These are phyloP conservation scores for Brachyistius frenatus DNA, from an alignment of 2,113 vertebrate genomes.

Conservation along the genomic window DNA sequence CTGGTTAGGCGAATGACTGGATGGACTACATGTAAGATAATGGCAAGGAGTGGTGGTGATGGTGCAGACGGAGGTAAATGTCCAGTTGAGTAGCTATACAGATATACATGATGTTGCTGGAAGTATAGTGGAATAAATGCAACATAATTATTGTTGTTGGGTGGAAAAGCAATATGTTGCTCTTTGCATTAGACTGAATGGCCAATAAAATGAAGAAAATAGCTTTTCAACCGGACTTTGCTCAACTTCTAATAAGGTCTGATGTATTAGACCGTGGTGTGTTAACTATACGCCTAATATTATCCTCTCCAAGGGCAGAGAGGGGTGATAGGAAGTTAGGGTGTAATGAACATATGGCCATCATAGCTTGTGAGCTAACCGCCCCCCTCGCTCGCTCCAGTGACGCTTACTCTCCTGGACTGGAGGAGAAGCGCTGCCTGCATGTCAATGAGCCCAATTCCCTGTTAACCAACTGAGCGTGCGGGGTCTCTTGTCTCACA, in stretches of 20 bases:
- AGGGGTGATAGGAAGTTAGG: constrained; percentile 33
- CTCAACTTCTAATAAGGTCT: constrained; percentile 12
- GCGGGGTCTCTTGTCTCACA: constrained; percentile 77
- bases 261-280: not conserved
- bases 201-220: not conserved
- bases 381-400: constrained; percentile 47
- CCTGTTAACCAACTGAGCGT: constrained; percentile 62
- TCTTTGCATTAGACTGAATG: not conserved
- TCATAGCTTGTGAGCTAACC: constrained; percentile 54
- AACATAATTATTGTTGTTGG: not conserved
- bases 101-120: not conserved
- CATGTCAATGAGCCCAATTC: constrained; percentile 77
- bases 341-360: constrained; percentile 68
- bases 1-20: not conserved
- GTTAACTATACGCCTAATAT: constrained; percentile 36
- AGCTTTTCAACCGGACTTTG: not conserved
- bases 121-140: not conserved
- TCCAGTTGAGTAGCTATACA: not conserved
- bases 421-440: constrained; percentile 64
- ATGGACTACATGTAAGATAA: no score
- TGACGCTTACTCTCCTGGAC: constrained; percentile 65
- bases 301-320: constrained; percentile 60
- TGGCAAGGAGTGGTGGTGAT: not conserved
- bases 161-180: not conserved
- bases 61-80: not conserved